phyloP scores from a whole-genome alignment of 2,797 vertebrate species.

The Graptemys geographica region DNA sequence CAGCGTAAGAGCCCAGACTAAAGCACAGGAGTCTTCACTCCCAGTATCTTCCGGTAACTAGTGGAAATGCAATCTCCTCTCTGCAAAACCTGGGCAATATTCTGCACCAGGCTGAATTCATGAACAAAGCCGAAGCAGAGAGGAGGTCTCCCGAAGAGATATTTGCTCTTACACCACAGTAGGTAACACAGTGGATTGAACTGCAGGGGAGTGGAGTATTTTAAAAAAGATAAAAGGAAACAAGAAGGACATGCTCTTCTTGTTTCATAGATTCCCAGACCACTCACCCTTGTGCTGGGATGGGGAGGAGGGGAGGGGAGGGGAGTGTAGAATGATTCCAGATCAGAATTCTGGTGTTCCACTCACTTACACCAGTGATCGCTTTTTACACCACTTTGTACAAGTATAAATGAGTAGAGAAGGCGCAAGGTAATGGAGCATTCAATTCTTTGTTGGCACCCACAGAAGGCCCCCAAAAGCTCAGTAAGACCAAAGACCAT shows the following conservation, averaged over 20 bases:
- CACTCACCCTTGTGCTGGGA: background rate
- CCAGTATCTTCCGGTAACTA: background rate
- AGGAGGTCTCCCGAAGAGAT: background rate
- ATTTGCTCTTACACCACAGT: background rate
- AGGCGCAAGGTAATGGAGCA: background rate
- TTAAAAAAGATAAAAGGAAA: background rate
- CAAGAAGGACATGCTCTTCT: background rate
- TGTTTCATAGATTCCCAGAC: background rate
- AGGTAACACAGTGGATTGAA: background rate
- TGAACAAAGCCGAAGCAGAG: background rate
- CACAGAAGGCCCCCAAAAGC: background rate
- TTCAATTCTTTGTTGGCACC: background rate
- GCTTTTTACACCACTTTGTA: background rate
- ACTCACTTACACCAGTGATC: background rate
- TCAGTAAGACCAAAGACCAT: background rate
- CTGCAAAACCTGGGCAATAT: background rate
- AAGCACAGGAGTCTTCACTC: slow-evolving; percentile 1
- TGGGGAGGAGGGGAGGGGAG: background rate
- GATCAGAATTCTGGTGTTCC: background rate
- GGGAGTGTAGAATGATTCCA: background rate
- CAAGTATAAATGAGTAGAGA: background rate
- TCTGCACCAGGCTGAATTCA: background rate
- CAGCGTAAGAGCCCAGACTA: slow-evolving; percentile 19
- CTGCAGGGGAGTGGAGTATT: background rate
- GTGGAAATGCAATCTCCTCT: slow-evolving; percentile 50